Evolutionary conservation across 1,140 invertebrate species (phyloP), one percentile per base, ranked within the genome.

Genomic region (Leucophenga varia): DNA sequence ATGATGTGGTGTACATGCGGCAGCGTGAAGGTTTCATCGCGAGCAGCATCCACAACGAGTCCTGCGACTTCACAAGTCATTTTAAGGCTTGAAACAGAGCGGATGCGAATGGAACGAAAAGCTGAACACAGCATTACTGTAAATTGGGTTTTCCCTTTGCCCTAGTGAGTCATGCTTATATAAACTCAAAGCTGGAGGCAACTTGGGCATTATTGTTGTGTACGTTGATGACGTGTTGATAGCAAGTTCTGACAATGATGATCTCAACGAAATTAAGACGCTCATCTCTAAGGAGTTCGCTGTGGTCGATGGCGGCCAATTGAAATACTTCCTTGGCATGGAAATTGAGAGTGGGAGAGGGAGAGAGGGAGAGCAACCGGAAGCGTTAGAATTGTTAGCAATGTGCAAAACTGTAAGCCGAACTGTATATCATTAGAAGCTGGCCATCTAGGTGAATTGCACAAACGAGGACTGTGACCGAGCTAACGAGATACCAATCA

Each of bases 91-190:
- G 16, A 52, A 52, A 30, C 50, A 52, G 19, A 35, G 38, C 10
- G 49, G 63, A 4, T 46, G 53, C 35, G 22, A 48, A 13, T 74
- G 61, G 65, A 71, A 74, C 47, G 30, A 40, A 16, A 69, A 59
- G 54, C 47, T 71, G 31, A 38, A 72, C 44, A 17, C 49, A 21
- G 47, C 49, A 19, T 43, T n/a, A n/a, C n/a, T n/a, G n/a, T 10
- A 37, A 12, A 35, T 44, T 22, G 32, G 34, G 3, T 44, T 44
- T 34, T 14, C 10, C n/a, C 18, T 16, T 18, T 36, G 32, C n/a
- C n/a, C n/a, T n/a, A n/a, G n/a, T n/a, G 75, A 64, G 43, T 55
- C 52, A n/a, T 76, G 70, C 64, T n/a, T 77, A 14, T 73, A 77
- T 56, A 45, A 14, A 21, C 25, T 16, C 9, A n/a, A n/a, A n/a